A percentile compares a stretch with the other conserved stretches of the same genome.
Evolutionary conservation across 2,113 vertebrate species (phyloP).

Genomic region (Grus americana): DNA sequence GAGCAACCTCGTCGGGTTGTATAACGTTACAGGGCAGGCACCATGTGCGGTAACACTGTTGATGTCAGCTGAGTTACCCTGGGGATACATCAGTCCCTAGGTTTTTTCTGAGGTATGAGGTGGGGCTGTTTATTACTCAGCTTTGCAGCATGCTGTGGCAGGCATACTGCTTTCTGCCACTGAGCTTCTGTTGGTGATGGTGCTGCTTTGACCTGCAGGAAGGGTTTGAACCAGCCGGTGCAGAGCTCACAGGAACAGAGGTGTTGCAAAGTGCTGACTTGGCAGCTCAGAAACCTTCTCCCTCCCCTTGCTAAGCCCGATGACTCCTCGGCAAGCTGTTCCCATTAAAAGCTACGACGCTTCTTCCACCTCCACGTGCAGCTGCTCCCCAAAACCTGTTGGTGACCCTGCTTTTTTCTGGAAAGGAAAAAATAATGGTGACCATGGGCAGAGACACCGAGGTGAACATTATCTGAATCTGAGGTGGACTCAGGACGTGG

Average conservation of each 20-base stretch:
- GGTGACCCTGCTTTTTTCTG: not conserved
- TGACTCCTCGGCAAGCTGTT: not conserved
- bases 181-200: not conserved
- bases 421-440: not conserved
- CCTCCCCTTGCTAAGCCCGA: not conserved
- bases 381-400: not conserved
- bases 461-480: not conserved
- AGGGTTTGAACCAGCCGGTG: not conserved
- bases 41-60: accelerated
- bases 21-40: not conserved
- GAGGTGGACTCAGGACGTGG: not conserved
- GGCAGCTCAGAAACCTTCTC: not conserved
- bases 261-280: not conserved
- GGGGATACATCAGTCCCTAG: not conserved
- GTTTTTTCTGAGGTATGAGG: not conserved
- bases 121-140: not conserved
- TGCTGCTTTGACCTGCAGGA: not conserved
- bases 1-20: not conserved
- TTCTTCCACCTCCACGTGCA: not conserved
- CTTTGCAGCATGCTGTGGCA: not conserved
- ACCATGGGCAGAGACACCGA: not conserved
- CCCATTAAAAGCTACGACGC: not conserved
- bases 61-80: not conserved
- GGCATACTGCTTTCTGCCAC: not conserved
- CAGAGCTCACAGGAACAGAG: not conserved